These are phyloP conservation scores for Phycodurus eques DNA, from an alignment of 2,113 vertebrate genomes.

Conservation along the genomic window DNA sequence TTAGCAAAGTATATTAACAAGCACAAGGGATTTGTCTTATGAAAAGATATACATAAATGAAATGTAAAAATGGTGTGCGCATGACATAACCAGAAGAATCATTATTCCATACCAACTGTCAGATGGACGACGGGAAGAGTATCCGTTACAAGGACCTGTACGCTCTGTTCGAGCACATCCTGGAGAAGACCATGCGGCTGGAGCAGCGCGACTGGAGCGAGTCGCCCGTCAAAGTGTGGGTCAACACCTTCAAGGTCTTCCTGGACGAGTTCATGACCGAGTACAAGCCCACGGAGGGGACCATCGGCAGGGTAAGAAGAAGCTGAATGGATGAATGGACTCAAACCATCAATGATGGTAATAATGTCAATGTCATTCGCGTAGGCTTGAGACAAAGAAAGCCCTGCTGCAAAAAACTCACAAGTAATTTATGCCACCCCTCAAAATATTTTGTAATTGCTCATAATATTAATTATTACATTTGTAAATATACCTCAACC, in stretches of 20 bases:
- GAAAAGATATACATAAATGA: too few species aligned
- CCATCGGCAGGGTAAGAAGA: conserved; percentile 76
- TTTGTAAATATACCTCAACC: too few species aligned
- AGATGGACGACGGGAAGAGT: conserved; percentile 94
- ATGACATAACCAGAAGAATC: too few species aligned
- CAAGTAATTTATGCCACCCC: too few species aligned
- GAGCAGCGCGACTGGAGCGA: conserved; percentile 93
- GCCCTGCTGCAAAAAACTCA: too few species aligned
- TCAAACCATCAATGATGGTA: neutral
- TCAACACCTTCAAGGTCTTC: conserved; percentile 98
- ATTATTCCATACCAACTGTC: conserved; percentile 1
- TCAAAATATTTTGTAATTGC: too few species aligned
- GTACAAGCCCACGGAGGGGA: conserved; percentile 86
- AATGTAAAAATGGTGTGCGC: too few species aligned
- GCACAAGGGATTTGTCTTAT: too few species aligned
- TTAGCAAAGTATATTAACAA: too few species aligned
- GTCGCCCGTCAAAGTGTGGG: conserved; percentile 94
- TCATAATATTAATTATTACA: too few species aligned
- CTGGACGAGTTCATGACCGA: conserved; percentile 96
- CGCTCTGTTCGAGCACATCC: conserved; percentile 92
- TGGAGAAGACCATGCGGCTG: conserved; percentile 93
- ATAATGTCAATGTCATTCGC: too few species aligned
- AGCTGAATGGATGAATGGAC: neutral
- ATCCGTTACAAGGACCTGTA: conserved; percentile 95
- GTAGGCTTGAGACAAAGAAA: too few species aligned